Evolutionary conservation across 1,140 invertebrate species (phyloP).

Genomic region (Cyphomyrmex costatus): DNA sequence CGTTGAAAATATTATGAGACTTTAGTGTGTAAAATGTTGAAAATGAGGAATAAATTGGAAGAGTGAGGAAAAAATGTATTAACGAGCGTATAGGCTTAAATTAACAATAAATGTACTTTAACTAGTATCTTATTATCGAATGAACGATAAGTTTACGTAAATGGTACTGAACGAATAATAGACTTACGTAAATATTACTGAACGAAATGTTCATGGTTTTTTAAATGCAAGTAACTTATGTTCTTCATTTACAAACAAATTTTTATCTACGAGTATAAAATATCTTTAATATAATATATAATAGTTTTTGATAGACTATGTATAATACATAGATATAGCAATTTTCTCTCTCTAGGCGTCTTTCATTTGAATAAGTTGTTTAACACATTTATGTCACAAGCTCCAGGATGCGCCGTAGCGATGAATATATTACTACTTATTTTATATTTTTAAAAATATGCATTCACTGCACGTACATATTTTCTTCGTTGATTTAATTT

Average conservation of each 20-base stretch:
- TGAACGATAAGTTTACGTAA: neutral
- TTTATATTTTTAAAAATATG: conserved; percentile 1
- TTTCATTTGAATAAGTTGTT: conserved; percentile 41
- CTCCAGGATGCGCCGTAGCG: neutral
- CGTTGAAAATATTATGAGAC: conserved; percentile 22
- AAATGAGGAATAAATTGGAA: neutral
- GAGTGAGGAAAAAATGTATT: neutral
- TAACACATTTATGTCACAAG: conserved; percentile 30
- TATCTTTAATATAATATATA: neutral
- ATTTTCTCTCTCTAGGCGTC: neutral
- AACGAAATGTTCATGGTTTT: neutral
- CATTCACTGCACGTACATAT: neutral
- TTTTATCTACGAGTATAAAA: neutral
- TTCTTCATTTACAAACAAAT: neutral
- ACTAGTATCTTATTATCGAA: neutral
- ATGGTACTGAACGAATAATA: neutral
- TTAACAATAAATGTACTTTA: conserved; percentile 4
- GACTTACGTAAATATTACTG: conserved; percentile 7
- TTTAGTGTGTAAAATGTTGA: neutral
- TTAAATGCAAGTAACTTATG: neutral
- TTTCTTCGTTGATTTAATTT: neutral
- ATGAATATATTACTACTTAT: conserved; percentile 51
- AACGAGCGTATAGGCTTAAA: neutral
- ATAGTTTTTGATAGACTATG: conserved; percentile 5
- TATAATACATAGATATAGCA: conserved; percentile 53